Evolutionary conservation across 2,113 vertebrate genomes (phyloP).

Genomic region (Cepphus grylle): DNA sequence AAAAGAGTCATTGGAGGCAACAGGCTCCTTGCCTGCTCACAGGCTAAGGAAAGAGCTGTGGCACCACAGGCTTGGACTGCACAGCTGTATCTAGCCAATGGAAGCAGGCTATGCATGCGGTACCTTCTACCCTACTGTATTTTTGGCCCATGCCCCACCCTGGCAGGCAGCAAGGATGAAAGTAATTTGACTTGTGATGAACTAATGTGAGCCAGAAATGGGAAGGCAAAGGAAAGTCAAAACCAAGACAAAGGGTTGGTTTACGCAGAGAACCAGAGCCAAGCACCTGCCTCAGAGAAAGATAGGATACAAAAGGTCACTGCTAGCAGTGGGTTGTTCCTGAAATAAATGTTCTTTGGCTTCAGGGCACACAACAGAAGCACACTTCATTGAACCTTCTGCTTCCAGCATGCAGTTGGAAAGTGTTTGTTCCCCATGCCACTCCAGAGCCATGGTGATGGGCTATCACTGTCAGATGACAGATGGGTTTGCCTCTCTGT

Average conservation of each 20-base stretch:
- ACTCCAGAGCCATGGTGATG: background rate
- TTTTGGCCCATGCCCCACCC: background rate
- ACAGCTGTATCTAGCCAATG: background rate
- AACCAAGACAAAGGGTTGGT: background rate
- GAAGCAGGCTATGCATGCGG: background rate
- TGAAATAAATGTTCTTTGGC: background rate
- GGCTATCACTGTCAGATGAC: background rate
- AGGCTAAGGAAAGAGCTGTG: background rate
- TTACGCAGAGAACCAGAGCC: background rate
- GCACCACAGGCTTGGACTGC: background rate
- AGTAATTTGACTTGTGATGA: background rate
- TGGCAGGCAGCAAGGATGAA: background rate
- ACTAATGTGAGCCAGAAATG: background rate
- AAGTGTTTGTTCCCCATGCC: background rate
- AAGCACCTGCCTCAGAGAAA: background rate
- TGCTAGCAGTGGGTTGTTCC: background rate
- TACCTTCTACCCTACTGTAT: background rate
- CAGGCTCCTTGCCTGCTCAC: background rate
- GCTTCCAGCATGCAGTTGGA: background rate
- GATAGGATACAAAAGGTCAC: background rate
- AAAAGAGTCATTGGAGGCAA: background rate
- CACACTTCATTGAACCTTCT: background rate
- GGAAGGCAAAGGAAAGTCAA: slow-evolving; percentile 2
- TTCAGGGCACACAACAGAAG: background rate
- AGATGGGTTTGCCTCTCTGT: background rate